A percentile compares a stretch with the other conserved stretches of the same genome.
Evolutionary conservation across 2,888 invertebrate species (phyloP).

Genomic region (Heliconius ethilla): DNA sequence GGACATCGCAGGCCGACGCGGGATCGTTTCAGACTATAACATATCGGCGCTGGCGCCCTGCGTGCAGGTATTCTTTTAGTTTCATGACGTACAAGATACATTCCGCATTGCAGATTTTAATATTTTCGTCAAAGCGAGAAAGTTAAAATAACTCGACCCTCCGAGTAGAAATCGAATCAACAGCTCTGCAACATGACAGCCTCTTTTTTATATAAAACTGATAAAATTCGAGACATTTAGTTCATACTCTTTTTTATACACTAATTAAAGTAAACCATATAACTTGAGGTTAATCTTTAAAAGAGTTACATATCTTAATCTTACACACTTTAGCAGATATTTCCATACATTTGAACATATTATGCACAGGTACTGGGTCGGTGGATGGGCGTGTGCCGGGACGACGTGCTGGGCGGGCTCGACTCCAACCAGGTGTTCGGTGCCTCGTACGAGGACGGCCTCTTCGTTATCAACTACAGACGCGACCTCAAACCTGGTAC

Average conservation of each 20-base stretch:
- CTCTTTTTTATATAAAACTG: too few relatives aligned
- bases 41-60: conserved; percentile 92
- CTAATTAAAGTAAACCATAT: too few relatives aligned
- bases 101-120: too few relatives aligned
- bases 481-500: conserved; percentile 87
- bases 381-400: conserved; percentile 93
- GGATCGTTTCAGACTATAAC: conserved; percentile 91
- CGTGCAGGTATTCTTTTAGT: conserved; percentile 84
- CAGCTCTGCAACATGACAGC: too few relatives aligned
- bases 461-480: conserved; percentile 90
- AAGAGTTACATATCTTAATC: too few relatives aligned
- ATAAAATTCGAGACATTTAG: too few relatives aligned
- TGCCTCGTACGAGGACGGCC: conserved; percentile 86
- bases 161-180: too few relatives aligned
- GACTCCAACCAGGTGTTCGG: conserved; percentile 92
- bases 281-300: too few relatives aligned
- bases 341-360: neutral
- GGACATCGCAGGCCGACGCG: conserved; percentile 83
- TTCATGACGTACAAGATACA: neutral
- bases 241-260: too few relatives aligned
- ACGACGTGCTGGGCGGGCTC: conserved; percentile 89
- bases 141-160: too few relatives aligned
- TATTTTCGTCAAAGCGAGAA: too few relatives aligned
- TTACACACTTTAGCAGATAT: too few relatives aligned
- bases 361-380: conserved; percentile 93